Base-by-base conservation (phyloP, 37 sponge, comb jelly and placozoan genomes). In the Agelas oroides region DNA sequence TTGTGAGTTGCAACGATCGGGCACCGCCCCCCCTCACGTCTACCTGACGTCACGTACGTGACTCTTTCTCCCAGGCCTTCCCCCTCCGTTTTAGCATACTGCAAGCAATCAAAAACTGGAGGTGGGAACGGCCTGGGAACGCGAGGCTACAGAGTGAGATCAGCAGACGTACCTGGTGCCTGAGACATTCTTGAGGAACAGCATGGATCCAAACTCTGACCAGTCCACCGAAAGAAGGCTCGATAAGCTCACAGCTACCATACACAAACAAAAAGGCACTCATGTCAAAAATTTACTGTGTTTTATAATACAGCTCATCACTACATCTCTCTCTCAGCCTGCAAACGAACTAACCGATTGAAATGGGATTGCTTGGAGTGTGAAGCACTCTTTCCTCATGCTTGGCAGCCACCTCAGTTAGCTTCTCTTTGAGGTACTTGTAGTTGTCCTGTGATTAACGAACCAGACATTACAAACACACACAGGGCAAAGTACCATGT, bases 151-250 rank as follows among this genome's bases (percentile, higher is more conserved):
- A n/a, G n/a, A n/a, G n/a, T n/a, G n/a, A n/a, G n/a, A n/a, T n/a
- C n/a, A 18, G 18, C 37, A 0, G 11, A 65, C 35, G 28, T 40
- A 96, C 97, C 98, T 97, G 52, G 93, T 90, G 32, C 98, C 98
- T 37, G 98, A 97, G 23, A 97, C 87, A 75, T 70, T 82, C 64
- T 91, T 85, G 6, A 85, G 61, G 59, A 97, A 97, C 21, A 97
- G 86, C 94, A 97, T 97, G 21, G 95, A 89, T 30, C 98, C 98
- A 74, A 97, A 76, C 65, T 93, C 94, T 27, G 95, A 80, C 79
- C 73, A 79, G 25, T 89, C 79, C 0, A 13, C 35, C 30, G 61
- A 20, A 14, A 86, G 69, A 3, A 81, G 34, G 36, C 61, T 67
- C 36, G 80, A 79, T 36, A 92, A 53, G 13, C 75, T 92, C 16